These are phyloP conservation scores for Henicopernis longicauda DNA, from an alignment of 2,113 vertebrate genomes.

Conservation along the genomic window DNA sequence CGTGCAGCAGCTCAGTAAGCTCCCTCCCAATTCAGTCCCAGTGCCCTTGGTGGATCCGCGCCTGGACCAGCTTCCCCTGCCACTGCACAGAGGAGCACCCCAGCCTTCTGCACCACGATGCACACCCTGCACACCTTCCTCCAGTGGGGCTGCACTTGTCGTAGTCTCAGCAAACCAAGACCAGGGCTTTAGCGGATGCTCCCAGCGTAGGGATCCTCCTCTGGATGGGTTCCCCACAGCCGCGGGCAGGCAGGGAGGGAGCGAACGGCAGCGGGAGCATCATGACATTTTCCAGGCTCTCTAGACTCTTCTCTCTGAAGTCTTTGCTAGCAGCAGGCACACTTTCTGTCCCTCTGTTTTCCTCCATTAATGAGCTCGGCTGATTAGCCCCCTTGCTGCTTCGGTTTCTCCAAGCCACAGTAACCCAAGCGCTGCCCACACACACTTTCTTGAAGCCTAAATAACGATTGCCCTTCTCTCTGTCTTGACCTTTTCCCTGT, in stretches of 20 bases:
- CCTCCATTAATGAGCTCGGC: background rate
- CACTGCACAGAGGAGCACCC: background rate
- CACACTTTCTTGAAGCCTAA: background rate
- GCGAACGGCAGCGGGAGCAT: background rate
- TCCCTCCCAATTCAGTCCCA: background rate
- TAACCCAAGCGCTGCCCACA: background rate
- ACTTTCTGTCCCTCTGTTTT: background rate
- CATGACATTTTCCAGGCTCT: background rate
- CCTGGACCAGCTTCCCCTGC: background rate
- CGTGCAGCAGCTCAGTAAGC: background rate
- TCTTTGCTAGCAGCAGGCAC: background rate
- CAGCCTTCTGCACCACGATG: background rate
- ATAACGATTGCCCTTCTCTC: background rate
- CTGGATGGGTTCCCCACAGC: background rate
- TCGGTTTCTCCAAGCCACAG: background rate
- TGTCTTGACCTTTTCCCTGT: background rate
- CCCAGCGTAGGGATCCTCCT: background rate
- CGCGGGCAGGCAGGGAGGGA: background rate
- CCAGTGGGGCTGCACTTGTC: fast-evolving
- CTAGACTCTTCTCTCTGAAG: background rate
- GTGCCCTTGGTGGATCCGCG: background rate
- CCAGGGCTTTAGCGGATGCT: background rate
- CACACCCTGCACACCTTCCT: background rate
- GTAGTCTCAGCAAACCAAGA: background rate
- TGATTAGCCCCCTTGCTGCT: conserved; percentile 39